A percentile compares a stretch with the other conserved stretches of the same genome.
Evolutionary conservation across 2,113 vertebrate genomes (phyloP).

Genomic region (Ranitomeya imitator): DNA sequence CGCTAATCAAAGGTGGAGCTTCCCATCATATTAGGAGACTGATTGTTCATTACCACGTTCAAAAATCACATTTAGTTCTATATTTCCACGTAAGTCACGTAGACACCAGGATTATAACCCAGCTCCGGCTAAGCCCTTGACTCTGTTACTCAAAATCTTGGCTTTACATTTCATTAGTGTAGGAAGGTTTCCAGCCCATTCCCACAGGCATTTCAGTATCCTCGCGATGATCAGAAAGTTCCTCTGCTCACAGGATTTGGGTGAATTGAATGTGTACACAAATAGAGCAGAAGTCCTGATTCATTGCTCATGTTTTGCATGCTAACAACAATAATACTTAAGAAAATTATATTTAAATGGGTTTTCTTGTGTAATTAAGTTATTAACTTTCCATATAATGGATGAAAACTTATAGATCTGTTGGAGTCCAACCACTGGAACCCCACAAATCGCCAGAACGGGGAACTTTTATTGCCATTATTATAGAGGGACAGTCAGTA

Average conservation of each 20-base stretch:
- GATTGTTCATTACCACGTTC: neutral
- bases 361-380: neutral
- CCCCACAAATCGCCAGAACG: too few species aligned
- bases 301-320: neutral
- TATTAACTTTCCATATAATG: neutral
- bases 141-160: neutral
- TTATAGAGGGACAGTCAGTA: too few species aligned
- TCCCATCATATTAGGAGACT: too few species aligned
- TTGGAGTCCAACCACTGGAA: too few species aligned
- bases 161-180: neutral
- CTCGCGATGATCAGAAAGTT: neutral
- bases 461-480: too few species aligned
- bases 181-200: neutral
- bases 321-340: neutral
- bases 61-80: neutral
- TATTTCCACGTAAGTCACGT: neutral
- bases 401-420: too few species aligned
- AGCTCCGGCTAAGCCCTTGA: neutral
- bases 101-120: neutral
- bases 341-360: neutral
- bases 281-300: conserved; percentile 1
- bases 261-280: neutral
- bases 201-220: conserved; percentile 10
- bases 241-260: neutral
- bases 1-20: too few species aligned